Base-by-base conservation (phyloP, 2,113 vertebrate species). In the Apistogramma diplotaenia region DNA sequence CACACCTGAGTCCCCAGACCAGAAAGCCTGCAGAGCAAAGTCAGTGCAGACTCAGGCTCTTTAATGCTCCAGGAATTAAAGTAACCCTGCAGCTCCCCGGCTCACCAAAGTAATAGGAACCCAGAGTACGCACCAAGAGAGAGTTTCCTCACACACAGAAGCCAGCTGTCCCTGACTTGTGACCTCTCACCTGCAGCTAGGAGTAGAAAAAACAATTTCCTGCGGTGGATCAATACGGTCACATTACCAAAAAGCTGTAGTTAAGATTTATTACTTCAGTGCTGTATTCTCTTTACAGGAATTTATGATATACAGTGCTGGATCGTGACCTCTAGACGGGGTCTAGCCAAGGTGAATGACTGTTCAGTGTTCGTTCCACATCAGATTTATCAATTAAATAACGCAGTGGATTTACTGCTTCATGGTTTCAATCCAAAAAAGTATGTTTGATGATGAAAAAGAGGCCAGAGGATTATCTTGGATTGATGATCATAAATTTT, bases 201-300 rank as follows among this genome's bases (percentile, higher is more conserved):
- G 18, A 29, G 72, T 57, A 74, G 46, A 54, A 77, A 81, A 83
- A 80, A 87, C 71, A 40, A 86, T 89, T 84, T 84, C 49, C 73
- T 15, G 5, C n/a, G 23, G 3, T n/a, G 61, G 76, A 93, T 93
- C 89, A 71, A 93, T 93, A 85, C 73, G 57, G 70, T 79, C 82
- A 65, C 79, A 91, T 91, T 81, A 90, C 91, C 59, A 90, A 90
- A 89, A 85, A 76, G 83, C 60, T 5, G 73, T 81, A 58, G 79
- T 79, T 80, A 78, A 78, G 85, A 86, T 85, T 81, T 76, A 90
- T 89, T 29, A 33, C 71, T 74, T n/a, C 25, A 9, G 40, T 51
- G 40, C 51, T 76, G 60, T 37, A 37, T 65, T 46, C 31, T 80
- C 43, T 65, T 73, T 74, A 72, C 79, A 53, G 84, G 29, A 53